These are phyloP conservation scores for Hepsetus odoe DNA, from an alignment of 2,113 vertebrate species.

Conservation along the genomic window DNA sequence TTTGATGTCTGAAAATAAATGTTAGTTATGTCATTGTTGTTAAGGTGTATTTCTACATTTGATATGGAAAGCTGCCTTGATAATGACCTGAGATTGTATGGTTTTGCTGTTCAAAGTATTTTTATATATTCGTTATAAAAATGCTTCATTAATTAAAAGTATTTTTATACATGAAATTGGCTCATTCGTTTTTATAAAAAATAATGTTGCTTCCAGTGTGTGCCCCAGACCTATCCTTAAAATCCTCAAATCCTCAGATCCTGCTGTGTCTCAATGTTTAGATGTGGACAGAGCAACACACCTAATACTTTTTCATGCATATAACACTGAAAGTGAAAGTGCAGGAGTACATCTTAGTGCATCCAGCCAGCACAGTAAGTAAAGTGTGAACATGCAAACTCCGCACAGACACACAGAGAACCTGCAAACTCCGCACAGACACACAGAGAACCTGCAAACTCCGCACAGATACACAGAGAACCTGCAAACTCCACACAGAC, in stretches of 20 bases:
- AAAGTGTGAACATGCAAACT: too few relatives aligned
- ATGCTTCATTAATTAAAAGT: constrained; percentile 66
- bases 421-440: too few relatives aligned
- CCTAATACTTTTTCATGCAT: not conserved
- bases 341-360: not conserved
- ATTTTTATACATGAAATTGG: constrained; percentile 61
- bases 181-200: not conserved
- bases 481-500: too few relatives aligned
- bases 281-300: not conserved
- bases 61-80: constrained; percentile 61
- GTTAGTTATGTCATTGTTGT: constrained; percentile 2
- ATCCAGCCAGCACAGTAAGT: not conserved
- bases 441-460: too few relatives aligned
- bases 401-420: too few relatives aligned
- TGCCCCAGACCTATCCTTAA: not conserved
- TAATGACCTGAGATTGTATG: constrained; percentile 59
- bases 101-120: constrained; percentile 57
- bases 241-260: not conserved
- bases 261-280: not conserved
- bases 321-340: not conserved
- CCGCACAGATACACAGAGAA: too few relatives aligned
- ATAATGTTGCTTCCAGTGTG: not conserved
- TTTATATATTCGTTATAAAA: constrained; percentile 57
- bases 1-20: constrained; percentile 19
- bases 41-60: constrained; percentile 38